Conservation (phyloP, 2,888 invertebrate species). For the Cheilosia variabilis region DNA sequence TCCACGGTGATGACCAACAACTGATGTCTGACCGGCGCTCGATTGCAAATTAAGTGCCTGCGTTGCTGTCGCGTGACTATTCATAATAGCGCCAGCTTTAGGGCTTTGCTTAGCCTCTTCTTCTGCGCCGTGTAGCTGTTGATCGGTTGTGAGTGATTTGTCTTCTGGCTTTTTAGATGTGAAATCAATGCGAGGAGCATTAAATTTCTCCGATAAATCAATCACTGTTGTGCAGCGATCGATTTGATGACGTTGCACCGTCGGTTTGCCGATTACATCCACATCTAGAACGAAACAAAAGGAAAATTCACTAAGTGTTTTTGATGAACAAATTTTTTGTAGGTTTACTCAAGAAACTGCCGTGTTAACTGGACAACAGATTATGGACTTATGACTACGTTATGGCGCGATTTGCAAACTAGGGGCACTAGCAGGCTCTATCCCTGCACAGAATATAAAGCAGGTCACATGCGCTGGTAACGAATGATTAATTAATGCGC, state of each 20-base stretch:
- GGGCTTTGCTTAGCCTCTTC: constrained; percentile 58
- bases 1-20: constrained; percentile 84
- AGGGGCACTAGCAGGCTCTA: background rate
- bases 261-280: constrained; percentile 57
- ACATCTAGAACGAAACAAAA: constrained; percentile 53
- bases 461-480: constrained; percentile 11
- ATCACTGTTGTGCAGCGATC: constrained; percentile 71
- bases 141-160: constrained; percentile 3
- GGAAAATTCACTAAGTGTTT: too few relatives aligned
- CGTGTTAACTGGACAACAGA: background rate
- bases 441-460: constrained; percentile 16
- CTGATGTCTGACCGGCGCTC: constrained; percentile 83
- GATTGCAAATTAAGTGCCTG: constrained; percentile 80
- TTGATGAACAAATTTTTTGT: too few relatives aligned
- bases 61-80: constrained; percentile 83
- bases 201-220: constrained; percentile 36
- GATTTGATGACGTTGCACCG: constrained; percentile 66
- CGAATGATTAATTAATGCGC: constrained; percentile 33
- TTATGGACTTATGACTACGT: background rate
- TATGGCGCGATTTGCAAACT: background rate
- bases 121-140: constrained; percentile 27
- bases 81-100: constrained; percentile 81
- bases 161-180: background rate
- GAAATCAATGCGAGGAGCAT: constrained; percentile 6
- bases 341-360: too few relatives aligned